phyloP scores from a whole-genome alignment of 2,888 invertebrate genomes.

The Volucella zonaria region DNA sequence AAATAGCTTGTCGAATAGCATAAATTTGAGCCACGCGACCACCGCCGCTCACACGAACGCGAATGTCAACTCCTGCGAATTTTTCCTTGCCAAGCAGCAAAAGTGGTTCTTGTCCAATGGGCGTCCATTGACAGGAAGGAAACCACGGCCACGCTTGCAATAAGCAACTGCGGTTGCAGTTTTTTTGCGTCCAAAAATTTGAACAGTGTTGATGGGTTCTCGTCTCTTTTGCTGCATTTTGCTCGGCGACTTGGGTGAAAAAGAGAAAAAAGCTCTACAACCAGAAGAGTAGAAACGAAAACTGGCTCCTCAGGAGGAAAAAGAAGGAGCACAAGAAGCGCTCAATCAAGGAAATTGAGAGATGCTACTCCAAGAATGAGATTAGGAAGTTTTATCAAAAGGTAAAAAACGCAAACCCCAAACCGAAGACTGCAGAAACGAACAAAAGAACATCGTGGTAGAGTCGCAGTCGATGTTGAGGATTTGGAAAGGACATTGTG shows the following conservation, averaged over 20 bases:
- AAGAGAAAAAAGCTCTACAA: no score
- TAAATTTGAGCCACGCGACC: slow-evolving; percentile 99
- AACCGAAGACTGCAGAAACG: no score
- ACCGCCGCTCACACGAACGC: slow-evolving; percentile 98
- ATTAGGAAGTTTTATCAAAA: no score
- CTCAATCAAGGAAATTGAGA: no score
- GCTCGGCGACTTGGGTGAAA: slow-evolving; percentile 79
- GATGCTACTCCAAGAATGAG: no score
- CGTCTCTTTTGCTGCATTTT: slow-evolving; percentile 86
- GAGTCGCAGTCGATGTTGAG: no score
- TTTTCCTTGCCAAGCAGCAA: slow-evolving; percentile 95
- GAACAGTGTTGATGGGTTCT: slow-evolving; percentile 95
- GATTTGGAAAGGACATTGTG: no score
- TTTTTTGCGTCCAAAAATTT: slow-evolving; percentile 99
- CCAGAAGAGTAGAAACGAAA: no score
- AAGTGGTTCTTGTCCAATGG: slow-evolving; percentile 97
- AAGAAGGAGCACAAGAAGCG: no score
- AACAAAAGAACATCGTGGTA: no score
- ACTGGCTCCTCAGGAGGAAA: no score
- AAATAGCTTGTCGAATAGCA: slow-evolving; percentile 99
- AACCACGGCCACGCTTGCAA: slow-evolving; percentile 97
- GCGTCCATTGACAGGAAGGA: slow-evolving; percentile 97
- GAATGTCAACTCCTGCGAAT: slow-evolving; percentile 98
- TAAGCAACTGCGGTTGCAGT: slow-evolving; percentile 99
- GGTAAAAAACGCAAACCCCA: no score